Base-by-base conservation (phyloP, 2,888 invertebrate species). In the Dascillus cervinus region DNA sequence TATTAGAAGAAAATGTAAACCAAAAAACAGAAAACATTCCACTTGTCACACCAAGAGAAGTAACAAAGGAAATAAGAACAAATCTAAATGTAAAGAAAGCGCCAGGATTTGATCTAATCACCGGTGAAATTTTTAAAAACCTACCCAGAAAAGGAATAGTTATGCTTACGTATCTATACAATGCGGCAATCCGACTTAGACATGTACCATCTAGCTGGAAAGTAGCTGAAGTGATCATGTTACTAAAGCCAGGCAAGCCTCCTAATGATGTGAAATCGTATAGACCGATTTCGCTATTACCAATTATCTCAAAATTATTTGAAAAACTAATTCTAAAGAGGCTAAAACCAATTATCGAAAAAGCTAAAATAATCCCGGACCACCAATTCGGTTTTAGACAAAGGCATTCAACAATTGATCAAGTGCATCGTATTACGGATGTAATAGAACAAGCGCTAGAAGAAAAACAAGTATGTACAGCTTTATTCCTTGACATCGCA, bases 21-120 rank as follows among this genome's bases (percentile, higher is more conserved):
- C 2, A 8, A 24, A 30, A 11, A 30, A 13, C 24, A 17, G 29
- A 38, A 39, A 26, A 39, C 13, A 36, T 36, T 11, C 17, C 17
- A 2, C 26, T 20, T 15, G 30, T 30, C 9, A 21, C 29, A 24
- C 36, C 31, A 10, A 38, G 39, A 24, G 37, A 42, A 25, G 26
- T 35, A 26, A 38, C 38, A 40, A 44, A 32, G 39, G 46, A 38
- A 41, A 31, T 38, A 17, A 34, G 22, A 26, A 25, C 26, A 2
- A 35, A 35, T 8, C 5, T 37, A 9, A 33, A 34, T 13, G 20
- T 15, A 9, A 43, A 29, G 23, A 43, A 32, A 26, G 31, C 39
- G 11, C 40, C 50, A n/a, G 48, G 47, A 8, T 42, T 32, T 13
- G 51, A 51, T 14, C 27, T 46, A 11, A 50, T 54, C 3, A 48